Evolutionary conservation across 2,797 vertebrate genomes (phyloP), one percentile per base, ranked within the genome.

Genomic region (Benthosema pterotum): DNA sequence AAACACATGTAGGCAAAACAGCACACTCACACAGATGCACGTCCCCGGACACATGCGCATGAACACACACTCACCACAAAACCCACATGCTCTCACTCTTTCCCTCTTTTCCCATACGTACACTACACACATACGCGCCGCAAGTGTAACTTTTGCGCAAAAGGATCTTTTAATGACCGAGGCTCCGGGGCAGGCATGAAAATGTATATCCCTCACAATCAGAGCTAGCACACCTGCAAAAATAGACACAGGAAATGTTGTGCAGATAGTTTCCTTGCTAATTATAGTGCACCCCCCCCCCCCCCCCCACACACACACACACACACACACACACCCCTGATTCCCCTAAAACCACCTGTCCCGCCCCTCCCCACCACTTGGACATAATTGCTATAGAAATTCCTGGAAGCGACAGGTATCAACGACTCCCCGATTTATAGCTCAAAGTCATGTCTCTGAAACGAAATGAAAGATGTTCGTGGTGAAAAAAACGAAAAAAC

Each of bases 151-250:
- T 63, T 53, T 60, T 69, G 60, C 62, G 74, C 57, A 67, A 72
- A 49, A 63, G 66, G 19, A 66, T 58, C 57, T 73, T 79, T 71
- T 74, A 82, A 82, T 69, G 43, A 75, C 67, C n/a, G n/a, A n/a
- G 14, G 65, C 69, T 79, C 15, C 18, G 60, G 74, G 68, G 63
- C 52, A 49, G 72, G 18, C 16, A 18, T 64, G 59, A 76, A 80
- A 75, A 79, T 69, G 78, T 78, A 87, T 87, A 84, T 83, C 77
- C 77, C 74, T 82, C 72, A 42, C 60, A 78, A 88, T 83, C 74
- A 79, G 64, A 84, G 69, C 16, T 11, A 22, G 79, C 84, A 93
- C 92, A 93, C 92, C 91, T 93, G 91, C 80, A 91, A 90, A 93
- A 92, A 91, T 86, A 91, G 84, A 89, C 88, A 90, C 59, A 89